phyloP scores from a whole-genome alignment of 2,113 vertebrate genomes.

The Pica pica region DNA sequence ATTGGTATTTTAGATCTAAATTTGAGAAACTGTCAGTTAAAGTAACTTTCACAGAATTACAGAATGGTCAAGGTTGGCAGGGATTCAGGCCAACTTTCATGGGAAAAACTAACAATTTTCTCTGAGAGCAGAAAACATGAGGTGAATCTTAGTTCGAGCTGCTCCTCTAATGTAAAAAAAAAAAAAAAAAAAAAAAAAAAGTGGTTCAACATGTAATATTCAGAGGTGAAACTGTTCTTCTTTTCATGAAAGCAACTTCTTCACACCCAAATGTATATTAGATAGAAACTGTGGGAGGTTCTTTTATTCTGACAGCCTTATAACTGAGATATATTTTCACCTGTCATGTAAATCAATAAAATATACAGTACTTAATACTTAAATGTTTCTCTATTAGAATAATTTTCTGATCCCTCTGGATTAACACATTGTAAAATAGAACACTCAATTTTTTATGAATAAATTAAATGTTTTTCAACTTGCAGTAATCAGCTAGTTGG shows the following conservation, averaged over 20 bases:
- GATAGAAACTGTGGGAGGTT: constrained; percentile 45
- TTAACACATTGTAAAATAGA: constrained; percentile 58
- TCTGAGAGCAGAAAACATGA: background rate
- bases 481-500: constrained; percentile 22
- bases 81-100: background rate
- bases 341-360: constrained; percentile 68
- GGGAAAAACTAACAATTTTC: background rate
- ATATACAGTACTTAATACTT: constrained; percentile 63
- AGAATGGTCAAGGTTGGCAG: background rate
- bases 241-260: background rate
- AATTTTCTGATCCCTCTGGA: constrained; percentile 46
- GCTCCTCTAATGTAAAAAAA: background rate
- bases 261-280: constrained; percentile 1
- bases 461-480: constrained; percentile 61
- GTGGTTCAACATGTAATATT: background rate
- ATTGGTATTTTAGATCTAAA: background rate
- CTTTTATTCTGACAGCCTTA: constrained; percentile 50
- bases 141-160: background rate
- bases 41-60: background rate
- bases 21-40: background rate
- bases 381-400: constrained; percentile 62
- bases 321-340: constrained; percentile 57
- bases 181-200: no score
- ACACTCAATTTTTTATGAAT: constrained; percentile 44
- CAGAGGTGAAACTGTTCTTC: background rate